Base-by-base conservation (phyloP, 2,113 vertebrate genomes). In the Macrotis lagotis region DNA sequence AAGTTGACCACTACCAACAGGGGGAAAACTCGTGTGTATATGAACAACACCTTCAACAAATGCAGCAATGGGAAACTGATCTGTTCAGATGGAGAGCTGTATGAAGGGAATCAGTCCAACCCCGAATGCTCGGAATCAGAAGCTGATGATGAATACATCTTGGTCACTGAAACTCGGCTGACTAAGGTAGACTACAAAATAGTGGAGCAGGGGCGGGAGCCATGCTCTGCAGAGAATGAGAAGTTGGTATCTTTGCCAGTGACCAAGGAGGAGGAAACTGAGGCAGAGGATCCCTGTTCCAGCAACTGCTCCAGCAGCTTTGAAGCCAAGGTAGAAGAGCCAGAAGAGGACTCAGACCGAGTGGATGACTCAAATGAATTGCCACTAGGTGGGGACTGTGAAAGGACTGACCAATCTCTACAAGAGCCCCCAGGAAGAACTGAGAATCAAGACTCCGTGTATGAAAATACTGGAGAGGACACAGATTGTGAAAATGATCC, bases 41-140 rank as follows among this genome's bases (percentile, higher is more conserved):
- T 97, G 90, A 98, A 98, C 94, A 98, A 97, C 59, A 98, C 94
- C 95, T 96, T 99, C 93, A 98, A 97, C 96, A 98, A 97, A 74
- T 99, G 97, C 96, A 96, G 98, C 53, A 99, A 99, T 90, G 99
- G 99, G 92, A 98, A 99, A 96, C 92, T 99, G 95, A 50, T 96
- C 31, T 99, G 98, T 31, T 95, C 96, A 26, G 98, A 98, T 89
- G 98, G 97, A 93, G 98, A 98, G 14, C 95, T 97, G 19, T 97
- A 96, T 51, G 98, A 98, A 50, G 98, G 97, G 74, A 98, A 93
- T 12, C 95, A 2, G 44, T 96, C 96, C 93, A 95, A 37, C 94
- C 93, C 53, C 4, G 94, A 97, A 44, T 96, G 96, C 95, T 96
- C 96, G 3, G 98, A 98, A 96, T 74, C 97, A 0, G 98, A 98